Conservation (phyloP, 2,113 vertebrate species). For the Malurus cyaneus region DNA sequence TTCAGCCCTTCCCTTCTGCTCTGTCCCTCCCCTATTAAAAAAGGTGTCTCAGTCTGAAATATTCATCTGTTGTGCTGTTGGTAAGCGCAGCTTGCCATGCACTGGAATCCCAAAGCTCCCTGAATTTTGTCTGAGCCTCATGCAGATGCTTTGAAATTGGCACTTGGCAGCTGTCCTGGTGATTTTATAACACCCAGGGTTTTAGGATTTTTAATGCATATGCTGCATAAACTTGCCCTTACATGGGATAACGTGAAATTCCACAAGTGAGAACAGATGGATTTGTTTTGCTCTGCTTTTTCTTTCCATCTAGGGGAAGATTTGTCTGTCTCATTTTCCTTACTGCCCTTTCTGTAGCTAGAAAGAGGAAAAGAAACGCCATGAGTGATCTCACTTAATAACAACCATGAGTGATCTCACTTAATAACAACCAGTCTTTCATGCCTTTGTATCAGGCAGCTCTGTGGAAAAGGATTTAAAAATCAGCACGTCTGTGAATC, state of each 20-base stretch:
- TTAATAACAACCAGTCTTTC: not conserved
- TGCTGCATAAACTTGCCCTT: not conserved
- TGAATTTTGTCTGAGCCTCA: not conserved
- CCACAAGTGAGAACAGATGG: not conserved
- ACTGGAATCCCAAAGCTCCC: not conserved
- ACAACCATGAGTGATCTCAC: not conserved
- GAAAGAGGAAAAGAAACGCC: not conserved
- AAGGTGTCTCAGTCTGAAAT: not conserved
- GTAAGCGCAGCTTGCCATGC: not conserved
- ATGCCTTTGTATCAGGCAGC: not conserved
- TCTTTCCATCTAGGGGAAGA: slow-evolving; percentile 3
- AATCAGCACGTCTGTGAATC: not conserved
- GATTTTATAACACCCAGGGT: not conserved
- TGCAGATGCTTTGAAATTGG: not conserved
- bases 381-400: not conserved
- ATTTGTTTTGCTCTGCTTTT: slow-evolving; percentile 25
- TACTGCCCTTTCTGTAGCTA: not conserved
- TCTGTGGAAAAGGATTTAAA: not conserved
- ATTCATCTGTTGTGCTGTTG: not conserved
- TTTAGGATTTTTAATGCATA: slow-evolving; percentile 3
- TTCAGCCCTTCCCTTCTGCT: not conserved
- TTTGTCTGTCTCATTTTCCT: not conserved
- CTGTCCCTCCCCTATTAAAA: not conserved
- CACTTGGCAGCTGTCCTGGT: not conserved
- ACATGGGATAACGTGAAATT: slow-evolving; percentile 10